phyloP scores from a whole-genome alignment of 2,113 vertebrate genomes.

The Smithornis capensis region DNA sequence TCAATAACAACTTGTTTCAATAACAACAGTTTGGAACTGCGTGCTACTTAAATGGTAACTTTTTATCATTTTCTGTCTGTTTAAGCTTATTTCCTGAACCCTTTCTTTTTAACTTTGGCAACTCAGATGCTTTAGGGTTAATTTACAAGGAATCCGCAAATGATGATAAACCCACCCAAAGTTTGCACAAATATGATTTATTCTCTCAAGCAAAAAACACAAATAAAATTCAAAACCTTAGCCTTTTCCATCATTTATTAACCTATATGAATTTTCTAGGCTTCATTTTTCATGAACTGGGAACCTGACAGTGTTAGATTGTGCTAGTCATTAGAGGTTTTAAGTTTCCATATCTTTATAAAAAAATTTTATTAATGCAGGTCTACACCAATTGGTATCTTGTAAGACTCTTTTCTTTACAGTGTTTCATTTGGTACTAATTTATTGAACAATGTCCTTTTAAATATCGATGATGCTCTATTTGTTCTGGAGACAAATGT shows the following conservation, averaged over 20 bases:
- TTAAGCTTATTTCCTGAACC: not conserved
- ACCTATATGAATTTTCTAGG: not conserved
- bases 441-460: slow-evolving; percentile 32
- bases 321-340: not conserved
- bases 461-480: slow-evolving; percentile 8
- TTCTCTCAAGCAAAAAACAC: not conserved
- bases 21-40: not conserved
- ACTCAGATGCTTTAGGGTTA: not conserved
- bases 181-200: not conserved
- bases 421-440: slow-evolving; percentile 13
- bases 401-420: not conserved
- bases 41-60: not conserved
- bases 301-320: not conserved
- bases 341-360: not conserved
- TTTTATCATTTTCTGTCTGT: not conserved
- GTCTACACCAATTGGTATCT: not conserved
- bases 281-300: not conserved
- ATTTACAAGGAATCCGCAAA: not conserved
- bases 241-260: not conserved
- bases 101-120: not conserved
- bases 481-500: slow-evolving; percentile 52
- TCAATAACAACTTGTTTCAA: too few relatives aligned
- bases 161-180: not conserved
- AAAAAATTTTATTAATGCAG: not conserved
- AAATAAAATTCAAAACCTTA: not conserved